Evolutionary conservation across 1,140 invertebrate species (phyloP), one percentile per base, ranked within the genome.

Genomic region (Anthonomus grandis): DNA sequence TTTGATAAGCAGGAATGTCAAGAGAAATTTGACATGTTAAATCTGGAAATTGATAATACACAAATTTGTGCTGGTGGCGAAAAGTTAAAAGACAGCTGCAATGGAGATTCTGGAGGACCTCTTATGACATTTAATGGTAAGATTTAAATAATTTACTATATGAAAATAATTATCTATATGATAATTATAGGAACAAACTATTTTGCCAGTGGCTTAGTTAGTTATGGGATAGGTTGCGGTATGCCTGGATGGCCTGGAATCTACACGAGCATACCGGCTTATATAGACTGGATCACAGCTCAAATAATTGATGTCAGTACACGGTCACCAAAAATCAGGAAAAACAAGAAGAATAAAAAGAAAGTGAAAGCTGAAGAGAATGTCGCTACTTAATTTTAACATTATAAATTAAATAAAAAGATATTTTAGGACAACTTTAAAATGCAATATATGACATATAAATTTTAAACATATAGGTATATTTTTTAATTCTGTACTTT

Each of bases 31-130:
- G n/a, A 22, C 1, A 22, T 38, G 1, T 5, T 64, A 8, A 41
- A 53, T 18, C 50, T 66, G 6, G 23, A 45, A 8, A 24, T 72
- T 1, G 45, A 36, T 8, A 36, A 67, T 1, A 68, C 63, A 3
- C 78, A 79, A 39, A 62, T 80, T 2, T 81, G 80, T 57, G 79
- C 79, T 0, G 79, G 78, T 0, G 79, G 76, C 3, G 65, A 60
- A 4, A 44, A 61, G 4, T 64, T 70, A 0, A 71, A 75, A 50
- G 79, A 82, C 57, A 74, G 79, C 0, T 83, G 82, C 64, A 63
- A 71, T 19, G 82, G 81, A 0, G 83, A 84, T 65, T 82, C 80
- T 36, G 82, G 83, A 36, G 83, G 83, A 10, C 79, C 82, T 2
- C 62, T 83, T 9, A 83, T 83, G 81, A 55, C 67, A 21, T 6